Conservation (phyloP, 2,888 invertebrate species). For the Drosophila diplacantha region DNA sequence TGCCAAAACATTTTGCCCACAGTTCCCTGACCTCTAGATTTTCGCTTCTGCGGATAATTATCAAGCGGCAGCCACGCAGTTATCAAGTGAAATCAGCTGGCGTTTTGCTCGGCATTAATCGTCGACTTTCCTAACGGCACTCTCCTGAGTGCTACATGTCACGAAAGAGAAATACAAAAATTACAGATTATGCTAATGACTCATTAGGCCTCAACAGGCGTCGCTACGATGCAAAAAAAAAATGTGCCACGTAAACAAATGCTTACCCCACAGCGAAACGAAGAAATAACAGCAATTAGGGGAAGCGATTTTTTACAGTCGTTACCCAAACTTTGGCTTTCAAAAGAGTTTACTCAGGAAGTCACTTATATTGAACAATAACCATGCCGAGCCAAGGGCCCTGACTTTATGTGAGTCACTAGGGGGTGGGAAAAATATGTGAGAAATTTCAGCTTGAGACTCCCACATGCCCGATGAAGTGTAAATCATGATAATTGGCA, state of each 20-base stretch:
- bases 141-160: conserved; percentile 38
- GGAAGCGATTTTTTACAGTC: conserved; percentile 4
- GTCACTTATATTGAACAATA: background rate
- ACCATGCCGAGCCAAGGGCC: conserved; percentile 1
- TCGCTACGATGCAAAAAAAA: conserved; percentile 3
- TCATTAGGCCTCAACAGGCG: conserved; percentile 33
- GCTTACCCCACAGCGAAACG: conserved; percentile 14
- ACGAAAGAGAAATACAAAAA: conserved; percentile 37
- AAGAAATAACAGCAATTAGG: conserved; percentile 32
- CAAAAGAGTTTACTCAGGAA: conserved; percentile 9
- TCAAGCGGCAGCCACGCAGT: conserved; percentile 10
- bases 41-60: background rate
- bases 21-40: conserved; percentile 12
- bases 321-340: conserved; percentile 1
- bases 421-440: conserved; percentile 1
- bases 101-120: conserved; percentile 7
- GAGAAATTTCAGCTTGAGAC: conserved; percentile 10
- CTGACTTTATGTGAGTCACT: background rate
- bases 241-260: conserved; percentile 12
- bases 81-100: conserved; percentile 17
- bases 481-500: conserved; percentile 67
- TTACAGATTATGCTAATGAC: conserved; percentile 41
- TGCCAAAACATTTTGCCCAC: background rate
- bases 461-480: conserved; percentile 34
- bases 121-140: conserved; percentile 27